Evolutionary conservation across 1,140 invertebrate genomes (phyloP).

Genomic region (Cyclargus thomasi): DNA sequence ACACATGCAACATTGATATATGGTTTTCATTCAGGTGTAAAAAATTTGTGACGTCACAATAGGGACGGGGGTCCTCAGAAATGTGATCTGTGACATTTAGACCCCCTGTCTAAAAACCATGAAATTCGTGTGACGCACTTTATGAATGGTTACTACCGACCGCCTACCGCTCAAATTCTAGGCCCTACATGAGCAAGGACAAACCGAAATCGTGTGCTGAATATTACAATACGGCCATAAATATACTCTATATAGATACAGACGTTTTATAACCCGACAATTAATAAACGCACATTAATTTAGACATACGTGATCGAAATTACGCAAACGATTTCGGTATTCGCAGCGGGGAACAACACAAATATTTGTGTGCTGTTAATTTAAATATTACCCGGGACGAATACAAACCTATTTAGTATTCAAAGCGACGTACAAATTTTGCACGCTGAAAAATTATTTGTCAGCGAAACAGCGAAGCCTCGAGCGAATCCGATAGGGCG

Average conservation of each 20-base stretch:
- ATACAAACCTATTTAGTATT: not conserved
- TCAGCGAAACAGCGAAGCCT: not conserved
- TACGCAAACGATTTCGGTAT: slow-evolving; percentile 1
- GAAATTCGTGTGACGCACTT: no score
- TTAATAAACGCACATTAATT: slow-evolving; percentile 23
- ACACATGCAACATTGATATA: no score
- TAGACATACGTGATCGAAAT: slow-evolving; percentile 21
- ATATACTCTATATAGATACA: not conserved
- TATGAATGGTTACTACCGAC: no score
- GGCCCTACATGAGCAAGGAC: not conserved
- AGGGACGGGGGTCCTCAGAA: no score
- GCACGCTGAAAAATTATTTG: not conserved
- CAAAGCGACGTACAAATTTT: not conserved
- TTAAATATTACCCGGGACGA: not conserved
- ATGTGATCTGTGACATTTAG: no score
- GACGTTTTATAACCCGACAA: not conserved
- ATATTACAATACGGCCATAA: not conserved
- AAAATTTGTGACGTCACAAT: no score
- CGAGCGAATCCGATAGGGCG: not conserved
- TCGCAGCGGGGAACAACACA: slow-evolving; percentile 8
- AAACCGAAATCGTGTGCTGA: not conserved
- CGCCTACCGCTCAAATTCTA: not conserved
- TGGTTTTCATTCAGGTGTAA: no score
- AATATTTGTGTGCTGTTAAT: slow-evolving; percentile 17
- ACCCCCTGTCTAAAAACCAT: no score